Evolutionary conservation across 2,113 vertebrate genomes (phyloP).

Genomic region (Dolichotis patagonum): DNA sequence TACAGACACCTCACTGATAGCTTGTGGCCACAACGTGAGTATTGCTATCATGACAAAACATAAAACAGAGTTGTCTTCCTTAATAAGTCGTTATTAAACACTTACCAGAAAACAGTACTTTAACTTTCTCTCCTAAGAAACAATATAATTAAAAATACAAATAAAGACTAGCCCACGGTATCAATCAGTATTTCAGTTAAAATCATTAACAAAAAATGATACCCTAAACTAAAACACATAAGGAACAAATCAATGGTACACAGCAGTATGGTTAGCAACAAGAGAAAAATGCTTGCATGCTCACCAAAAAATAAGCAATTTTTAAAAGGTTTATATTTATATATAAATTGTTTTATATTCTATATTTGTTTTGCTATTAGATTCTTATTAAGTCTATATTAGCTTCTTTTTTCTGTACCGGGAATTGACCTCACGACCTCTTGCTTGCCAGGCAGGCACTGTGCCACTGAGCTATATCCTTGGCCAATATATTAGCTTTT

Average conservation of each 20-base stretch:
- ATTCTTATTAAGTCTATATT: neutral
- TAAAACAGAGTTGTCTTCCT: neutral
- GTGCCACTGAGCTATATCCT: too few relatives aligned
- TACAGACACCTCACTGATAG: neutral
- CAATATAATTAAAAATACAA: neutral
- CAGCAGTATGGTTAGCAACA: neutral
- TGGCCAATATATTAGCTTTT: neutral
- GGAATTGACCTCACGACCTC: too few relatives aligned
- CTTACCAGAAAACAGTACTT: neutral
- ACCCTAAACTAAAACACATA: constrained; percentile 38
- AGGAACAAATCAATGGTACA: neutral
- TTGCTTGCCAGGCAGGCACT: too few relatives aligned
- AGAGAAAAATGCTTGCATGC: neutral
- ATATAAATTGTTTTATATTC: neutral
- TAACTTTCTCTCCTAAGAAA: neutral
- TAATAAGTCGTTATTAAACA: constrained; percentile 5
- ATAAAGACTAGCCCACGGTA: neutral
- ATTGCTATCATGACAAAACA: neutral
- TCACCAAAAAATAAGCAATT: constrained; percentile 24
- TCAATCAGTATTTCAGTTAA: neutral
- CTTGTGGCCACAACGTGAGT: neutral
- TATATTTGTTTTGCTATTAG: neutral
- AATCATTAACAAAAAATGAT: neutral
- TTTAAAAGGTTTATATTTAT: constrained; percentile 12
- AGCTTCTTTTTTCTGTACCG: too few relatives aligned